Base-by-base conservation (phyloP, 2,113 vertebrate species). In the Casuarius casuarius region DNA sequence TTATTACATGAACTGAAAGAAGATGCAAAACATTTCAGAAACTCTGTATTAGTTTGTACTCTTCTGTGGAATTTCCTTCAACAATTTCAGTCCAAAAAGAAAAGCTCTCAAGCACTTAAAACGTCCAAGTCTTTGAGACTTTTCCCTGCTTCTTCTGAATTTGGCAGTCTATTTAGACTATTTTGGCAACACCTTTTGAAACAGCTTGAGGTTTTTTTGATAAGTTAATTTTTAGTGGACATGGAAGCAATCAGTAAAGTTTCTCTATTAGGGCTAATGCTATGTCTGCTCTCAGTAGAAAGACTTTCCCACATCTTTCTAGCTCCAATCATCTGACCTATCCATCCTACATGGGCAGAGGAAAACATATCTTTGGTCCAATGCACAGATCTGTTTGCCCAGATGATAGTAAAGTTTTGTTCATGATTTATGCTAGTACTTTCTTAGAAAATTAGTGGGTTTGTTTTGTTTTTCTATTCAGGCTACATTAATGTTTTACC, bases 61-160 rank as follows among this genome's bases (percentile, higher is more conserved):
- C 18, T 67, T 58, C 15, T 71, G 2, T 40, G 29, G 26, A 80
- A 77, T 46, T 92, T 65, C 17, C 17, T 74, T 65, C 35, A 66
- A 58, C 2, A 79, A 79, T 48, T 58, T 2, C 9, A 70, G 68
- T 44, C 14, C 3, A 54, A 33, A 75, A 63, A 65, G 4, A 85
- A 73, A 76, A 61, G 14, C 9, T 80, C 20, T 58, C 17, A 76
- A 70, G 15, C 0, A 0, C 42, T 33, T 40, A 14, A 93, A 73
- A 14, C n/a, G 23, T 46, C 10, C 65, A 38, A 61, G 16, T 7
- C 77, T 38, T 29, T 15, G 14, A 77, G 14, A 49, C 3, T 28
- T 89, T 87, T 21, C 6, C 18, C 9, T 7, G 2, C 0, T 0
- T 67, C 9, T 79, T 8, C 31, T 79, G 38, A 83, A 44, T 72